A percentile compares a stretch with the other conserved stretches of the same genome.
phyloP scores from a whole-genome alignment of 2,888 invertebrate genomes.

The Mactromeris polynyma region DNA sequence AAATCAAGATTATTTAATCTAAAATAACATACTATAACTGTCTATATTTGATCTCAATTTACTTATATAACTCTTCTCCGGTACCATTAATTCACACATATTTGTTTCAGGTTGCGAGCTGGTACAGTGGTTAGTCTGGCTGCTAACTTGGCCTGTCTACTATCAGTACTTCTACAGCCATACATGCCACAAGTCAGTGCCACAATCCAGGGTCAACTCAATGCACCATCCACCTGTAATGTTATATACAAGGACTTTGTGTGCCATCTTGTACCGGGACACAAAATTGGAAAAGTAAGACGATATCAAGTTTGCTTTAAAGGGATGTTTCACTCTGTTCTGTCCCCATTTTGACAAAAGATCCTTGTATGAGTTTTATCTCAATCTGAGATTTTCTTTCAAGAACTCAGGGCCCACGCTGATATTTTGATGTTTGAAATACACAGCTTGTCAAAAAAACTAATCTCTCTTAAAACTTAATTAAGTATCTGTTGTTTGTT shows the following conservation, averaged over 20 bases:
- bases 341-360: neutral
- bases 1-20: too few species aligned
- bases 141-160: conserved; percentile 92
- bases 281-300: conserved; percentile 92
- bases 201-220: conserved; percentile 92
- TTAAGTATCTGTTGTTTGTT: too few species aligned
- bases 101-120: conserved; percentile 89
- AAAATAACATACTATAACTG: too few species aligned
- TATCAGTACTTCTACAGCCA: conserved; percentile 94
- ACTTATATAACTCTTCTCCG: too few species aligned
- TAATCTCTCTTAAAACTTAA: too few species aligned
- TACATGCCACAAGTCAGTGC: conserved; percentile 95
- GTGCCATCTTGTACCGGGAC: conserved; percentile 92
- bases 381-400: too few species aligned
- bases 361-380: neutral
- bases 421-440: too few species aligned
- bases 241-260: conserved; percentile 85
- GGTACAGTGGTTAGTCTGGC: conserved; percentile 95
- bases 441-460: too few species aligned
- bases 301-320: too few species aligned
- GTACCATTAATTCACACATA: neutral
- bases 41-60: too few species aligned
- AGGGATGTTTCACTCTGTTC: too few species aligned
- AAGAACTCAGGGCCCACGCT: too few species aligned
- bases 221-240: conserved; percentile 88